These are phyloP conservation scores for Vulpes lagopus DNA, from an alignment of 2,113 vertebrate genomes.

Conservation along the genomic window DNA sequence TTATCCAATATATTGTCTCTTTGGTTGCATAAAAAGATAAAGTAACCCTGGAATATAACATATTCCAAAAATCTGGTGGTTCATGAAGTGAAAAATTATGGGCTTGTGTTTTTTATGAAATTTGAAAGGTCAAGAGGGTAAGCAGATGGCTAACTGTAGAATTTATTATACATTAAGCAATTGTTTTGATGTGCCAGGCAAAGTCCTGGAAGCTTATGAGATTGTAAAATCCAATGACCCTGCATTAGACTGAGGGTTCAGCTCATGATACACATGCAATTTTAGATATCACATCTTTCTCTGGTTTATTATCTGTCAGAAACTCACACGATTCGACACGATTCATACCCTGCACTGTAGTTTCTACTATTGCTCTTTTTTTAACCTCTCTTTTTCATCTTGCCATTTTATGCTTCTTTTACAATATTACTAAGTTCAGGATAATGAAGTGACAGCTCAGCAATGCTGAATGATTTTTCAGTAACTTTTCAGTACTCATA, in stretches of 20 bases:
- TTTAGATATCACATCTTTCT: conserved; percentile 85
- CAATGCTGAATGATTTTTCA: conserved; percentile 70
- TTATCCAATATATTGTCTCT: conserved; percentile 71
- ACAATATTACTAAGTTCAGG: conserved; percentile 56
- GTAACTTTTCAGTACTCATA: conserved; percentile 72
- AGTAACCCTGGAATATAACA: conserved; percentile 73
- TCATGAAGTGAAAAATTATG: conserved; percentile 84
- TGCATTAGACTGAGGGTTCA: conserved; percentile 77
- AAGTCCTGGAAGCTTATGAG: conserved; percentile 84
- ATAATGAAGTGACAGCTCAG: conserved; percentile 68
- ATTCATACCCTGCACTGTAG: conserved; percentile 75
- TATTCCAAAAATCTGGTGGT: conserved; percentile 74
- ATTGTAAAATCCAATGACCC: conserved; percentile 86
- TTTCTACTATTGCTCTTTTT: conserved; percentile 78
- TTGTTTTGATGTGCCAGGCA: conserved; percentile 87
- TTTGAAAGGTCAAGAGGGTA: conserved; percentile 88
- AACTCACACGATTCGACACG: not conserved
- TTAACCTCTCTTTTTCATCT: conserved; percentile 51
- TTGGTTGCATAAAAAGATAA: conserved; percentile 78
- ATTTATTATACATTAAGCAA: conserved; percentile 85
- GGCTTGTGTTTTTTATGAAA: conserved; percentile 84
- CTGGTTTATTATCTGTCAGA: conserved; percentile 83
- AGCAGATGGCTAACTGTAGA: conserved; percentile 87
- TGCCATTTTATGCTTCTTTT: conserved; percentile 65
- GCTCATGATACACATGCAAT: conserved; percentile 73